Evolutionary conservation across 2,113 vertebrate genomes (phyloP).

Genomic region (Anas platyrhynchos): DNA sequence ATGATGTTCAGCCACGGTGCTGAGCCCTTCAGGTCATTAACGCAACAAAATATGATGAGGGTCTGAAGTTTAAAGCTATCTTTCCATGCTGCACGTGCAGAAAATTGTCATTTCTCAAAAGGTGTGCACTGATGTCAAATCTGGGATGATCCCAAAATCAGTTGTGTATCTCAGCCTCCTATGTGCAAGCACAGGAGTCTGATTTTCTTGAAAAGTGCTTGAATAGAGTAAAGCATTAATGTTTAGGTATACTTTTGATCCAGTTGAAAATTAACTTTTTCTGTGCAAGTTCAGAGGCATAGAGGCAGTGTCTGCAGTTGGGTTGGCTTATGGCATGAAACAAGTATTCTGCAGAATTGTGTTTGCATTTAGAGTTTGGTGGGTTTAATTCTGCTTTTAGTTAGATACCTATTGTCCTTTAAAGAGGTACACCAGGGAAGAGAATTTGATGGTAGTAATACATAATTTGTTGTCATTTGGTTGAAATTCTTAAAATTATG

Average conservation of each 20-base stretch:
- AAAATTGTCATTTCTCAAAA: not conserved
- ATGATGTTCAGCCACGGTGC: not conserved
- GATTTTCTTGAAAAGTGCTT: not conserved
- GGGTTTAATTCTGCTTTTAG: too few relatives aligned
- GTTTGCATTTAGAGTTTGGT: not conserved
- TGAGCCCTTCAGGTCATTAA: not conserved
- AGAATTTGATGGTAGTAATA: not conserved
- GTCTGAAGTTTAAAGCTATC: not conserved
- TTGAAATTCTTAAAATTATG: not conserved
- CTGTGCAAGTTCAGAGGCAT: not conserved
- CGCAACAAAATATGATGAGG: not conserved
- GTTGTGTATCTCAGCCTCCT: not conserved
- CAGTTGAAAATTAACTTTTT: not conserved
- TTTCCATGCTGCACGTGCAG: not conserved
- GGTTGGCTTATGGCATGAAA: not conserved
- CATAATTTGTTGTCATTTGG: not conserved
- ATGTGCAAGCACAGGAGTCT: not conserved
- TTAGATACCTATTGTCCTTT: not conserved
- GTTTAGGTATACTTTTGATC: not conserved
- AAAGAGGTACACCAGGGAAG: not conserved
- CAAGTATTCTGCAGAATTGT: not conserved
- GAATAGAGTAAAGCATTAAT: not conserved
- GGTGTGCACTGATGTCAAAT: not conserved
- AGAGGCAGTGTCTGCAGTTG: not conserved
- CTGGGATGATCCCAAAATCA: not conserved